These are phyloP conservation scores for Rhinogobio ventralis DNA, from an alignment of 2,797 vertebrate species.

Conservation along the genomic window DNA sequence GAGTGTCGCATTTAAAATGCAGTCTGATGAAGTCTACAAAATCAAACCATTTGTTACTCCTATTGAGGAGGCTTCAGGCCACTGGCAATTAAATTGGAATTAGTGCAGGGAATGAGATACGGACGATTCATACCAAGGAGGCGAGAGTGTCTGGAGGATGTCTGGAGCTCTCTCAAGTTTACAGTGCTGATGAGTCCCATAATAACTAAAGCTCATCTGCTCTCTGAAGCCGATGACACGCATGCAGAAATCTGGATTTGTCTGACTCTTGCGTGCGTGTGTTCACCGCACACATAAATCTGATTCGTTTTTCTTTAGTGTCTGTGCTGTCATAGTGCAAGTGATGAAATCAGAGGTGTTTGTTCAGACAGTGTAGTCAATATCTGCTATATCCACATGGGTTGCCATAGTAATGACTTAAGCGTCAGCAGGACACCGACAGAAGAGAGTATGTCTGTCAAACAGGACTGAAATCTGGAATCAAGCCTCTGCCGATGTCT, in stretches of 20 bases:
- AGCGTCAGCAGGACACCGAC: constrained; percentile 21
- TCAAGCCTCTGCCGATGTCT: constrained; percentile 37
- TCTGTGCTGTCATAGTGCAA: not conserved
- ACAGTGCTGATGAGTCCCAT: constrained; percentile 68
- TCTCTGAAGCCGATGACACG: constrained; percentile 13
- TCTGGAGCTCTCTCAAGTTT: constrained; percentile 73
- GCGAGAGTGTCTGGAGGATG: constrained; percentile 86
- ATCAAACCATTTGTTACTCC: constrained; percentile 99
- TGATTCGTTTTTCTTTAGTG: constrained; percentile 9
- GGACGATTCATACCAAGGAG: constrained; percentile 86
- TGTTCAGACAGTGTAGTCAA: constrained; percentile 39
- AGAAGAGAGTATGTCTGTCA: constrained; percentile 27
- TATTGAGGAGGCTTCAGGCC: constrained; percentile 99
- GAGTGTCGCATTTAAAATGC: constrained; percentile 99
- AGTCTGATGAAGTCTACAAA: constrained; percentile 99
- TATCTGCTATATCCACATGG: constrained; percentile 33
- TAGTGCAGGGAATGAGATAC: constrained; percentile 90
- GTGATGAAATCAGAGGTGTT: constrained; percentile 45
- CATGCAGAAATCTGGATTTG: constrained; percentile 36
- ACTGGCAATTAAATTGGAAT: constrained; percentile 99
- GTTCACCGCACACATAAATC: constrained; percentile 7
- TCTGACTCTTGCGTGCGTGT: not conserved
- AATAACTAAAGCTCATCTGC: constrained; percentile 63
- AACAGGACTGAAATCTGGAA: constrained; percentile 12
- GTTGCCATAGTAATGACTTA: constrained; percentile 48